A percentile compares a stretch with the other conserved stretches of the same genome.
Evolutionary conservation across 2,797 vertebrate genomes (phyloP).

Genomic region (Adrianichthys oophorus): DNA sequence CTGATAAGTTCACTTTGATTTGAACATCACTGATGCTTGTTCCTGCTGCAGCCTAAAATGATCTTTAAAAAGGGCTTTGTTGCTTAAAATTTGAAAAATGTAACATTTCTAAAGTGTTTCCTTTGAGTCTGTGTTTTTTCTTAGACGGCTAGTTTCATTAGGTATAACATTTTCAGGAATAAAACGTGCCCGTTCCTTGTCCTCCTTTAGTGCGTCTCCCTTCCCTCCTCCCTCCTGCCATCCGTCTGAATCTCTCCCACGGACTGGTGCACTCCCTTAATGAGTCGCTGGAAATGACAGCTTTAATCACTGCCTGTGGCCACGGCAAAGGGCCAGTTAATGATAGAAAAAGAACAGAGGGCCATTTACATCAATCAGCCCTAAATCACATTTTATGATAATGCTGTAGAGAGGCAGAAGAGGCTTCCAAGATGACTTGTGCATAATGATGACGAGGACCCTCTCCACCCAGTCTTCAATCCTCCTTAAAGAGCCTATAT

Average conservation of each 20-base stretch:
- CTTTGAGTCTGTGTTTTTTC: conserved; percentile 22
- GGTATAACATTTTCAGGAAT: conserved; percentile 48
- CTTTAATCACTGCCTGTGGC: conserved; percentile 99
- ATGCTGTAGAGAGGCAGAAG: conserved; percentile 87
- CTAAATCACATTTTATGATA: conserved; percentile 99
- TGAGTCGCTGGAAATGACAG: conserved; percentile 99
- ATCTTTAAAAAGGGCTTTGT: conserved; percentile 54
- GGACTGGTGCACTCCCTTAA: conserved; percentile 90
- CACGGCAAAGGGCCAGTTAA: conserved; percentile 94
- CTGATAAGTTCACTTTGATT: conserved; percentile 63
- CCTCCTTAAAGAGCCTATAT: conserved; percentile 45
- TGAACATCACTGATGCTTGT: conserved; percentile 58
- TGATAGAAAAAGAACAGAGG: conserved; percentile 97
- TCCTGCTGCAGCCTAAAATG: conserved; percentile 50
- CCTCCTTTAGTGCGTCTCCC: conserved; percentile 63
- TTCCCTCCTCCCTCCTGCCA: conserved; percentile 54
- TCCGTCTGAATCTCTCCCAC: conserved; percentile 79
- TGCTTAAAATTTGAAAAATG: too few species aligned
- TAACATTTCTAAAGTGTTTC: too few species aligned
- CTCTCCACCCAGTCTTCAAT: conserved; percentile 30
- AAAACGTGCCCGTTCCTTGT: conserved; percentile 72
- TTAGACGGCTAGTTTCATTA: conserved; percentile 49
- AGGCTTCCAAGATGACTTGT: conserved; percentile 88
- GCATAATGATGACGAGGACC: conserved; percentile 81
- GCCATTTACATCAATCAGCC: conserved; percentile 99